phyloP scores from a whole-genome alignment of 2,113 vertebrate genomes.

The Hyperopisus bebe region DNA sequence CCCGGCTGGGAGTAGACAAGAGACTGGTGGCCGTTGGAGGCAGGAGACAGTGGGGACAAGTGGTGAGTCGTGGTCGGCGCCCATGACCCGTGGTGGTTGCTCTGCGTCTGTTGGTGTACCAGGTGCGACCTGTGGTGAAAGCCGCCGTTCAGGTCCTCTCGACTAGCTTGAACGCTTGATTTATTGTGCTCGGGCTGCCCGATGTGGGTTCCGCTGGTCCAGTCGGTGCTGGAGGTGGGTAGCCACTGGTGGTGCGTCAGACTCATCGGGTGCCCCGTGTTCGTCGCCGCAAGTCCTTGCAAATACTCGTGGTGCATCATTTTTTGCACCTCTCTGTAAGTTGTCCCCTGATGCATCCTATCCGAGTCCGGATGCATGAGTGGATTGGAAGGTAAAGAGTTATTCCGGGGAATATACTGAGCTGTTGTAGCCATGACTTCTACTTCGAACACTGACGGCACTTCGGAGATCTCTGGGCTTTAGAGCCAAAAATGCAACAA shows the following conservation, averaged over 20 bases:
- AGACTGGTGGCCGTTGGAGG: conserved; percentile 79
- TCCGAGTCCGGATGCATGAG: conserved; percentile 91
- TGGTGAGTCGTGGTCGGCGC: conserved; percentile 77
- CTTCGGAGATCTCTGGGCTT: conserved; percentile 72
- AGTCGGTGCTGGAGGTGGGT: conserved; percentile 77
- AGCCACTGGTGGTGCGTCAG: conserved; percentile 92
- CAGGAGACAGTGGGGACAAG: conserved; percentile 83
- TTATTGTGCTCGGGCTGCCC: conserved; percentile 77
- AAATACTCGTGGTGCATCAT: conserved; percentile 98
- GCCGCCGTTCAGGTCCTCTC: conserved; percentile 74
- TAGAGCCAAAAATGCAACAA: conserved; percentile 69
- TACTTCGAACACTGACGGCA: conserved; percentile 72
- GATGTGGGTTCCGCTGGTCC: conserved; percentile 80
- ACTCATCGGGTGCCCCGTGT: conserved; percentile 87
- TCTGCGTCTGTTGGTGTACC: conserved; percentile 80
- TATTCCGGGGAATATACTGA: conserved; percentile 87
- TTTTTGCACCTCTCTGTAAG: conserved; percentile 96
- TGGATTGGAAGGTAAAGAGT: conserved; percentile 78
- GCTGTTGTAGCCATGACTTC: conserved; percentile 91
- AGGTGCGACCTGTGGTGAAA: conserved; percentile 83
- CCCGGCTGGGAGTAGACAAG: conserved; percentile 84
- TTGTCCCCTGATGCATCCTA: conserved; percentile 85
- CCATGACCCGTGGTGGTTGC: conserved; percentile 75
- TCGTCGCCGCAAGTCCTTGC: conserved; percentile 82
- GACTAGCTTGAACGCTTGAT: conserved; percentile 65